Percentiles rank a stretch among this genome's conserved stretches.
Conservation (phyloP, 2,113 vertebrate species). For the Alces alces region DNA sequence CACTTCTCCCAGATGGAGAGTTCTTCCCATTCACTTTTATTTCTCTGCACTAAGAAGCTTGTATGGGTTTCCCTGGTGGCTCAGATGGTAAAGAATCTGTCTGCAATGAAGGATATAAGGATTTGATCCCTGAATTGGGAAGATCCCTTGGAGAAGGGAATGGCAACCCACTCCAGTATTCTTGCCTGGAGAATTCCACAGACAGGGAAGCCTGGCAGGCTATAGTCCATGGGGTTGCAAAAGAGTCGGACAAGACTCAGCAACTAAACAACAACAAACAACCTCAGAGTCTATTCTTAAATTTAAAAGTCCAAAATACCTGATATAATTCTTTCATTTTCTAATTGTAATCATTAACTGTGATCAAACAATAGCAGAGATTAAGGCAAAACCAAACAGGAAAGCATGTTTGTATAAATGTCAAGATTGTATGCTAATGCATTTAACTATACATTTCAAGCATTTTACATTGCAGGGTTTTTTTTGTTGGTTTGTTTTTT, state of each 20-base stretch:
- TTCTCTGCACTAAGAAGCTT: background rate
- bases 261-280: background rate
- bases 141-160: background rate
- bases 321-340: background rate
- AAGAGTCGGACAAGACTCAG: background rate
- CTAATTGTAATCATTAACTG: background rate
- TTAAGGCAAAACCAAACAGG: background rate
- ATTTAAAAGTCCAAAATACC: background rate
- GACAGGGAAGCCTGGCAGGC: background rate
- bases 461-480: background rate
- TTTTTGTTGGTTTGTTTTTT: background rate
- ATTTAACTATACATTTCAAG: background rate
- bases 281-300: background rate
- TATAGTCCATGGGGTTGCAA: background rate
- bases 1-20: background rate
- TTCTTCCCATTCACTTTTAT: background rate
- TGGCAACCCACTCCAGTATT: background rate
- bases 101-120: background rate
- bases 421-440: background rate
- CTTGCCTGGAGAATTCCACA: background rate
- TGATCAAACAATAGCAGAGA: background rate
- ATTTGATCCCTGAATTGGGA: background rate
- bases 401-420: background rate
- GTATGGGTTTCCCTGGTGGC: background rate
- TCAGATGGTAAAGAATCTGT: background rate